Percentiles rank a stretch among this genome's conserved stretches.
phyloP scores from a whole-genome alignment of 2,113 vertebrate genomes.

The Pluvianellus socialis region DNA sequence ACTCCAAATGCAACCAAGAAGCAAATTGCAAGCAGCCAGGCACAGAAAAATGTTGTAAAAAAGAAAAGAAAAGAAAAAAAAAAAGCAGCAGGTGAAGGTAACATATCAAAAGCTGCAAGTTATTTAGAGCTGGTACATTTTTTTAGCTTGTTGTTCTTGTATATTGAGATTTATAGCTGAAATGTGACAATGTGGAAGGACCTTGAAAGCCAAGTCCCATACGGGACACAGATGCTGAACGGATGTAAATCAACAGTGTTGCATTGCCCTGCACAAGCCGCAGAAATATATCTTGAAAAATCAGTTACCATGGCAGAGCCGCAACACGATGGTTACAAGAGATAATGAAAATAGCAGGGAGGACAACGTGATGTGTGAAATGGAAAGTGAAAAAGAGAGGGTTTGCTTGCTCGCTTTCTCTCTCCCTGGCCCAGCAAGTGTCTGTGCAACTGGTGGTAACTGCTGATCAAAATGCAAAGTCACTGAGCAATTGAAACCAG shows the following conservation, averaged over 20 bases:
- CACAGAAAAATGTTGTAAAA: conserved; percentile 46
- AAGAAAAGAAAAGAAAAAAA: background rate
- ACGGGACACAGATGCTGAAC: conserved; percentile 51
- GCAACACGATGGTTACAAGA: conserved; percentile 14
- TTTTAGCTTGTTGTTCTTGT: conserved; percentile 40
- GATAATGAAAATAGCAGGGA: conserved; percentile 50
- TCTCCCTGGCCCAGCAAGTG: conserved; percentile 8
- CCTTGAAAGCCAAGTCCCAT: conserved; percentile 55
- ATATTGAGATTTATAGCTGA: conserved; percentile 61
- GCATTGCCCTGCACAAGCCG: conserved; percentile 11
- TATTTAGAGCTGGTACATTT: conserved; percentile 30
- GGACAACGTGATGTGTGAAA: conserved; percentile 7
- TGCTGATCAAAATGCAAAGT: conserved; percentile 69
- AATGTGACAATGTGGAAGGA: conserved; percentile 58
- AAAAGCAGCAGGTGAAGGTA: conserved; percentile 47
- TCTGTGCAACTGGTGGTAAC: conserved; percentile 64
- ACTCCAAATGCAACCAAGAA: conserved; percentile 57
- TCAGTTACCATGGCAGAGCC: conserved; percentile 48
- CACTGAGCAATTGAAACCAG: conserved; percentile 78
- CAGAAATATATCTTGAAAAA: conserved; percentile 48
- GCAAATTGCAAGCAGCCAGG: conserved; percentile 53
- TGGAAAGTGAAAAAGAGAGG: conserved; percentile 60
- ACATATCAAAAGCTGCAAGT: conserved; percentile 37
- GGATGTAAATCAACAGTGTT: conserved; percentile 53
- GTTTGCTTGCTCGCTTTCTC: conserved; percentile 21